Conservation (phyloP, 2,113 vertebrate species). For the Colistium nudipinnis region DNA sequence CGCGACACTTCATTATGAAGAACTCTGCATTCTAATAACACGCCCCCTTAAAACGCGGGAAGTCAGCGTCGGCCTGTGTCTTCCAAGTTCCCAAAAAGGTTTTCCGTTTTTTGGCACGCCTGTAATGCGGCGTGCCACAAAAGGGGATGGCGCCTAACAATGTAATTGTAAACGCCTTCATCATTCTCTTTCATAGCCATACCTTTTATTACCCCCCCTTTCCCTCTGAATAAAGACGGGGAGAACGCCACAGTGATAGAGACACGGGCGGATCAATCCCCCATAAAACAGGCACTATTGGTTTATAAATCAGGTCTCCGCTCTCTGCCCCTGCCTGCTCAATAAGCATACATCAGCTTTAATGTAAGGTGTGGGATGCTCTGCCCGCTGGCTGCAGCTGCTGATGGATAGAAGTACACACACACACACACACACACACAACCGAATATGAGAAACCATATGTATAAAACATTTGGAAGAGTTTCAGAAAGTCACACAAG, state of each 20-base stretch:
- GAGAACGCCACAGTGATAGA: slow-evolving; percentile 51
- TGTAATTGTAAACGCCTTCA: slow-evolving; percentile 51
- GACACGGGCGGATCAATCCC: slow-evolving; percentile 68
- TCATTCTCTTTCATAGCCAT: slow-evolving; percentile 36
- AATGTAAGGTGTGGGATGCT: slow-evolving; percentile 65
- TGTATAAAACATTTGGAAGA: not conserved
- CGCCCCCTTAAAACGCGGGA: too few species aligned
- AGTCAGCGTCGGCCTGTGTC: too few species aligned
- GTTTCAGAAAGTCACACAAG: not conserved
- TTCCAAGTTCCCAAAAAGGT: slow-evolving; percentile 8
- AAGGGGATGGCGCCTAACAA: slow-evolving; percentile 39
- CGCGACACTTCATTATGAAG: too few species aligned
- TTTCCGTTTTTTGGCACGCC: slow-evolving; percentile 1
- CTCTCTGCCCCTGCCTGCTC: slow-evolving; percentile 58
- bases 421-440: slow-evolving; percentile 5
- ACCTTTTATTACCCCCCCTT: slow-evolving; percentile 60
- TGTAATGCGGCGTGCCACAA: slow-evolving; percentile 32
- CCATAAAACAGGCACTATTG: slow-evolving; percentile 70
- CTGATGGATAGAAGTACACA: slow-evolving; percentile 37
- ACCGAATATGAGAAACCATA: not conserved
- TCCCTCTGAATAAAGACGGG: slow-evolving; percentile 67
- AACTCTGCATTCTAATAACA: too few species aligned
- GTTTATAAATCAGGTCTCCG: slow-evolving; percentile 69
- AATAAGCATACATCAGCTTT: slow-evolving; percentile 72
- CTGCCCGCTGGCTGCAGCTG: slow-evolving; percentile 59